phyloP scores from a whole-genome alignment of 2,797 vertebrate species.

The Eulemur coronatus region DNA sequence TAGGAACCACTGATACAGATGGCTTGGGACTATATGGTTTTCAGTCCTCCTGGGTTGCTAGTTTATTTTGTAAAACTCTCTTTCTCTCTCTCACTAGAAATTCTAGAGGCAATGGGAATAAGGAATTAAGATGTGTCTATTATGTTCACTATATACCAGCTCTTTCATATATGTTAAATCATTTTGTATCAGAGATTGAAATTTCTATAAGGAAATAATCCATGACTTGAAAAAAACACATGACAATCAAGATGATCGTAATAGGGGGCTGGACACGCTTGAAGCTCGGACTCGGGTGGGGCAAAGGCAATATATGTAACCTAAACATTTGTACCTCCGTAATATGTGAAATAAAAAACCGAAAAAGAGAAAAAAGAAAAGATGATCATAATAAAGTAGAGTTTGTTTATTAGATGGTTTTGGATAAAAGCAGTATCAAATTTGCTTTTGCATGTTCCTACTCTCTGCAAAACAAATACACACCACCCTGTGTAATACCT shows the following conservation, averaged over 20 bases:
- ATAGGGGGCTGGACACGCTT: not conserved
- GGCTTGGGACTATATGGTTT: not conserved
- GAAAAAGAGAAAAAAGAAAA: not conserved
- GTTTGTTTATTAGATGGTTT: not conserved
- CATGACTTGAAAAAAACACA: not conserved
- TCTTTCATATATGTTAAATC: not conserved
- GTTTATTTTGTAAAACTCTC: not conserved
- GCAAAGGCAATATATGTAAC: no score
- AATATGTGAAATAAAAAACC: no score
- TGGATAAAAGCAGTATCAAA: not conserved
- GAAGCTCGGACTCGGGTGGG: no score
- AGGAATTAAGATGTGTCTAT: not conserved
- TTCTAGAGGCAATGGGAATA: not conserved
- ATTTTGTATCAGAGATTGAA: slow-evolving; percentile 8
- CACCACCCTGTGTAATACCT: not conserved
- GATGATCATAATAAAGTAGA: not conserved
- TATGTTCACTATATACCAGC: not conserved
- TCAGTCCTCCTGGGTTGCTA: not conserved
- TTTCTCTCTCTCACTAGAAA: not conserved
- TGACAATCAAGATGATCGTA: not conserved
- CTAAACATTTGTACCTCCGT: no score
- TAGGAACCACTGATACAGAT: not conserved
- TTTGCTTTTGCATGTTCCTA: not conserved
- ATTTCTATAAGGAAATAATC: slow-evolving; percentile 10
- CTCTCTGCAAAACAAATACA: not conserved